Evolutionary conservation across 2,113 vertebrate species (phyloP).

Genomic region (Galbula dea): DNA sequence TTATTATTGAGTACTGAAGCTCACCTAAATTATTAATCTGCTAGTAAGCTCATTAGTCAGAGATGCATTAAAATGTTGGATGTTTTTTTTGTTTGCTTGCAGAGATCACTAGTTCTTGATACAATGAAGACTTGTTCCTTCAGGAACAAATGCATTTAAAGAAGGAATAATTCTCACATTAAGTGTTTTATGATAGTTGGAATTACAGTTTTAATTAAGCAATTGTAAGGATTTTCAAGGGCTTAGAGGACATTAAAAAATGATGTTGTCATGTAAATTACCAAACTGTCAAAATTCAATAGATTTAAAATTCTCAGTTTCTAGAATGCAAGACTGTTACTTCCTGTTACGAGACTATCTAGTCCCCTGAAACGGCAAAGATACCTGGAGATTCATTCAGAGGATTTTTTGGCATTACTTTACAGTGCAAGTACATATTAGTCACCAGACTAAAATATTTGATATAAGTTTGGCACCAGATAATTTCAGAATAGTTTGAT

Average conservation of each 20-base stretch:
- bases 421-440: not conserved
- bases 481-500: not conserved
- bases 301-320: not conserved
- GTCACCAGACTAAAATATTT: not conserved
- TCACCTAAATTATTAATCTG: slow-evolving; percentile 50
- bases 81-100: not conserved
- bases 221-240: not conserved
- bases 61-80: not conserved
- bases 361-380: not conserved
- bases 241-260: not conserved
- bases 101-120: not conserved
- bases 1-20: slow-evolving; percentile 30
- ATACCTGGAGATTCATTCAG: not conserved
- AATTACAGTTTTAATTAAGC: not conserved
- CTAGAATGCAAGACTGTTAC: not conserved
- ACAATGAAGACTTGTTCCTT: not conserved
- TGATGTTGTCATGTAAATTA: not conserved
- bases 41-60: slow-evolving; percentile 10
- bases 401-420: not conserved
- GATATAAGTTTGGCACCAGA: not conserved
- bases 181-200: not conserved
- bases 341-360: not conserved
- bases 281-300: not conserved
- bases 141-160: not conserved
- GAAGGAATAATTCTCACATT: not conserved